Base-by-base conservation (phyloP, 2,797 vertebrate species). In the Dryobates pubescens region DNA sequence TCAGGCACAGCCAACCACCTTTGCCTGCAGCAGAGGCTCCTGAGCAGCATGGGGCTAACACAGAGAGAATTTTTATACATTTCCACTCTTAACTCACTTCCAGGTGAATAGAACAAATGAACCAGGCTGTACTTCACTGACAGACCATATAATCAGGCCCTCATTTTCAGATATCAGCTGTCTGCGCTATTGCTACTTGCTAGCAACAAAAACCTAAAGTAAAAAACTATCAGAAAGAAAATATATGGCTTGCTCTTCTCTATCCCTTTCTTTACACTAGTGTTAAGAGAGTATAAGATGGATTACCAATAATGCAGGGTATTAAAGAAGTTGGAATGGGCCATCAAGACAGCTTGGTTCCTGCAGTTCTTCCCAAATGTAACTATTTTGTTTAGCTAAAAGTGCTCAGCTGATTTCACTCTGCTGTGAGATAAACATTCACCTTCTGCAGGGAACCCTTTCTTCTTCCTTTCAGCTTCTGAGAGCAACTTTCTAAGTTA, bases 21-120 rank as follows among this genome's bases (percentile, higher is more conserved):
- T n/a, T n/a, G 45, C 26, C 69, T 62, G 41, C 26, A 24, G 36
- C 65, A 86, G 57, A 79, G 49, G 45, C 6, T 38, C 51, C 71
- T 47, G 38, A 3, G 27, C 17, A 57, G 27, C 0, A 0, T 8
- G 5, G 15, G 47, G 47, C 7, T 78, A 67, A 10, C 4, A 10
- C 13, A 11, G 26, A 70, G 17, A 51, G 32, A 22, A 23, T 27
- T 86, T 63, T 36, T 22, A 9, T 32, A n/a, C 6, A 17, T 70
- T 83, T 87, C 30, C 45, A 70, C 16, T 38, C 34, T 22, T n/a
- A 78, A n/a, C 14, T 45, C 4, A 26, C 45, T 90, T 77, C 22
- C 65, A 72, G 36, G 34, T 74, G n/a, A 63, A 84, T 81, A 15
- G 13, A 78, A 68, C 20, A 68, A 82, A 75, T 4, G 54, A 71